Conservation (phyloP, 2,797 vertebrate species). For the Hoplostethus mediterraneus region DNA sequence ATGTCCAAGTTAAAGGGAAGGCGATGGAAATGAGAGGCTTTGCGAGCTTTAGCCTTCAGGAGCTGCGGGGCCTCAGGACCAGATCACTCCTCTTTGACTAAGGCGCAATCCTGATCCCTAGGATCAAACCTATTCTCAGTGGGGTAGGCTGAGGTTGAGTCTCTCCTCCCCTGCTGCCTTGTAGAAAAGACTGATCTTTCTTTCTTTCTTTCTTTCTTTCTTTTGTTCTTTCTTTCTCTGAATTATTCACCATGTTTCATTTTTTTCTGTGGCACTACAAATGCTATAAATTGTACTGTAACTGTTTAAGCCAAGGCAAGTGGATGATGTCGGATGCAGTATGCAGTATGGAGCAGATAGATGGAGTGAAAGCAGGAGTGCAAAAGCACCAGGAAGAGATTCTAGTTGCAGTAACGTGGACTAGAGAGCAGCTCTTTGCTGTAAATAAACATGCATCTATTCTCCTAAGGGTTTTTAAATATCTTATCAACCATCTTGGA, state of each 20-base stretch:
- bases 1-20: constrained; percentile 34
- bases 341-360: constrained; percentile 8
- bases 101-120: constrained; percentile 40
- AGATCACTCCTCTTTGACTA: constrained; percentile 50
- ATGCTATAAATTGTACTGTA: constrained; percentile 54
- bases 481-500: too few relatives aligned
- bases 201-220: not conserved
- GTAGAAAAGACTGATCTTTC: constrained; percentile 12
- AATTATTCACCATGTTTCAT: constrained; percentile 66
- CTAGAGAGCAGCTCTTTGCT: not conserved
- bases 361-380: not conserved
- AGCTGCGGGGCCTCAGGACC: constrained; percentile 46
- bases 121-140: constrained; percentile 34
- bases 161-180: constrained; percentile 3
- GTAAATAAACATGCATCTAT: too few relatives aligned
- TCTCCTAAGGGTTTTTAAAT: too few relatives aligned
- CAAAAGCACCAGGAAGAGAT: not conserved
- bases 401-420: not conserved
- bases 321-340: constrained; percentile 24
- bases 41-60: constrained; percentile 47
- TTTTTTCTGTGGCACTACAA: constrained; percentile 48
- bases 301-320: constrained; percentile 47
- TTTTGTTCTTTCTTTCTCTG: constrained; percentile 19
- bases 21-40: constrained; percentile 58
- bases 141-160: constrained; percentile 43